These are phyloP conservation scores for Mactromeris polynyma DNA, from an alignment of 2,888 invertebrate species.

Conservation along the genomic window DNA sequence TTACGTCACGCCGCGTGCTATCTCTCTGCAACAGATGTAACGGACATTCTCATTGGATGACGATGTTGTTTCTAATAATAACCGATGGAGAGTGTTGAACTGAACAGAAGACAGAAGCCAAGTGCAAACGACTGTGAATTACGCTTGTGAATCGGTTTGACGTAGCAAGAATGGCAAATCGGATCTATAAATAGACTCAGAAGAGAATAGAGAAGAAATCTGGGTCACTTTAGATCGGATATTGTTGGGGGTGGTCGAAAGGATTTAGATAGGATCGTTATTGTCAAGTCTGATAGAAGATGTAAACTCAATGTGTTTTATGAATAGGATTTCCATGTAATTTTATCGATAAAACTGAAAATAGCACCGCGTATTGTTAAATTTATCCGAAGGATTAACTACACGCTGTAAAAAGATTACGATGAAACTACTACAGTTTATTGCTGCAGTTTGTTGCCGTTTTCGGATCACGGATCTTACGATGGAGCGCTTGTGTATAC, in stretches of 20 bases:
- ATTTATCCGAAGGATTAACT: background rate
- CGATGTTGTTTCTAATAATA: conserved; percentile 54
- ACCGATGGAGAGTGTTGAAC: conserved; percentile 33
- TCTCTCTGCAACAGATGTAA: conserved; percentile 50
- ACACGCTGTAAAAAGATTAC: background rate
- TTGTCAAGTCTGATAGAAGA: background rate
- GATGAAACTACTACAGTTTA: background rate
- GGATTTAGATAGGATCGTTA: background rate
- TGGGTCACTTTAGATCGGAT: background rate
- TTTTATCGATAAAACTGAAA: background rate
- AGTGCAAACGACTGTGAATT: conserved; percentile 44
- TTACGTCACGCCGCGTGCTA: conserved; percentile 65
- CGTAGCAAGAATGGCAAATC: conserved; percentile 35
- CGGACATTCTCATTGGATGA: conserved; percentile 56
- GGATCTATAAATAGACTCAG: conserved; percentile 42
- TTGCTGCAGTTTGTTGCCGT: background rate
- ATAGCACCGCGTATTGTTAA: background rate
- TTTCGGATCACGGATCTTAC: background rate
- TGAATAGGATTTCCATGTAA: background rate
- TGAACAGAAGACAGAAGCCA: conserved; percentile 42
- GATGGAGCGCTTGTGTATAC: background rate
- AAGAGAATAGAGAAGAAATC: background rate
- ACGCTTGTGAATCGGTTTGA: conserved; percentile 56
- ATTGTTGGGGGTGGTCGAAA: background rate
- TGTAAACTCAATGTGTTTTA: background rate